Conservation (phyloP, 1,140 invertebrate genomes). For the Proctacanthus coquilletti region DNA sequence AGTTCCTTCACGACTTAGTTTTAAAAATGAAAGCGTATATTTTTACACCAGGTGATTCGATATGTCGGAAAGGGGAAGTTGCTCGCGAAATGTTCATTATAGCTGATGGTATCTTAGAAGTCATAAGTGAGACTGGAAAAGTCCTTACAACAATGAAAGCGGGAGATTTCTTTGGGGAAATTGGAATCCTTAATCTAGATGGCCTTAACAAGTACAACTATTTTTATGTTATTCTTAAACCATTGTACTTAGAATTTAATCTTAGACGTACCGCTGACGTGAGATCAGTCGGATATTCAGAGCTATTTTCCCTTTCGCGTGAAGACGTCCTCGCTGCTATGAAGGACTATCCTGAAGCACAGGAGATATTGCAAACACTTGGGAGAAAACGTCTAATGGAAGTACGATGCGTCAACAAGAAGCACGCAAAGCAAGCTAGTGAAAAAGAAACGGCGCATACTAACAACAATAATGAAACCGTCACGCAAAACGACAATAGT, state of each 20-base stretch:
- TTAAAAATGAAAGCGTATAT: slow-evolving; percentile 97
- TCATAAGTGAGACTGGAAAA: slow-evolving; percentile 82
- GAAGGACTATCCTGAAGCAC: slow-evolving; percentile 93
- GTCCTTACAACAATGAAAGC: slow-evolving; percentile 93
- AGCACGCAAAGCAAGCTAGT: slow-evolving; percentile 20
- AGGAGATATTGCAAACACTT: slow-evolving; percentile 78
- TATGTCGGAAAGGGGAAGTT: slow-evolving; percentile 83
- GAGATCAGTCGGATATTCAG: slow-evolving; percentile 87
- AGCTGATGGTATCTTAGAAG: slow-evolving; percentile 90
- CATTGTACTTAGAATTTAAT: slow-evolving; percentile 2
- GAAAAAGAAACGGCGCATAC: slow-evolving; percentile 19
- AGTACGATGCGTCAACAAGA: slow-evolving; percentile 38
- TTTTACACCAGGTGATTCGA: slow-evolving; percentile 91
- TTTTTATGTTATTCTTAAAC: not conserved
- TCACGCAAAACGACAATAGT: slow-evolving; percentile 34
- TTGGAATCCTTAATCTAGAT: slow-evolving; percentile 90
- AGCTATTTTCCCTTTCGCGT: slow-evolving; percentile 86
- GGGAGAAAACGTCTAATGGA: slow-evolving; percentile 79
- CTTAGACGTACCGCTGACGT: slow-evolving; percentile 86
- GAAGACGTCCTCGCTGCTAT: slow-evolving; percentile 88
- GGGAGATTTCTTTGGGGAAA: slow-evolving; percentile 96
- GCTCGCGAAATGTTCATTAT: slow-evolving; percentile 98
- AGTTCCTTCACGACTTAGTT: slow-evolving; percentile 91
- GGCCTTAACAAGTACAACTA: slow-evolving; percentile 78
- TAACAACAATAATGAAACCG: slow-evolving; percentile 29